Conservation (phyloP, 2,113 vertebrate species). For the Sander lucioperca region DNA sequence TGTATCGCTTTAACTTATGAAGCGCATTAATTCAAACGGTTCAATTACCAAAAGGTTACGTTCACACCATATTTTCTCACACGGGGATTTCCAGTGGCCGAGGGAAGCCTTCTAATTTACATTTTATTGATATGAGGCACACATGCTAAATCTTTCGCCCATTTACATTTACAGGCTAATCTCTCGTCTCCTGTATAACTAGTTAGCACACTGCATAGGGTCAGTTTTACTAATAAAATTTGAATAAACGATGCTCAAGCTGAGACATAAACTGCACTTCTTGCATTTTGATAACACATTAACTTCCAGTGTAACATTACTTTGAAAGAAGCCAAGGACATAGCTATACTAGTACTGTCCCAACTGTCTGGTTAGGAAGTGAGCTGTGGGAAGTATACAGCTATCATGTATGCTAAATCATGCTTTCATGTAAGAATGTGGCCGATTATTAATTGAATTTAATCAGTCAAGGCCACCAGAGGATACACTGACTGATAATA, state of each 20-base stretch:
- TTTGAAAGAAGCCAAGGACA: conserved; percentile 27
- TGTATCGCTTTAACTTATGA: conserved; percentile 22
- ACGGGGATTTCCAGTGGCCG: not conserved
- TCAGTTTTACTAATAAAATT: conserved; percentile 13
- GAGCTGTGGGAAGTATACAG: not conserved
- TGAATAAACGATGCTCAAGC: not conserved
- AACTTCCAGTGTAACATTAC: not conserved
- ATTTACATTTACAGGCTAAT: conserved; percentile 21
- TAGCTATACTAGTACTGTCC: not conserved
- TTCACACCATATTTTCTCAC: conserved; percentile 8
- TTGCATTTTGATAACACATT: conserved; percentile 26
- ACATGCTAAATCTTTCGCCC: not conserved
- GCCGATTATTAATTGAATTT: not conserved
- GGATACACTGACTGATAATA: not conserved
- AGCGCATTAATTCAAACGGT: conserved; percentile 5
- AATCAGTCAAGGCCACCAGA: conserved; percentile 22
- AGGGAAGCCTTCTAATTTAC: conserved; percentile 11
- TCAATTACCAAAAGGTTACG: conserved; percentile 16
- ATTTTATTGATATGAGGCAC: not conserved
- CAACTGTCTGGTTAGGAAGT: not conserved
- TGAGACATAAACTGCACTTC: not conserved
- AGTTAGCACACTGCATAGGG: not conserved
- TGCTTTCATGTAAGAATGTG: not conserved
- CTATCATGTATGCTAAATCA: too few species aligned
- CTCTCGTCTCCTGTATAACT: not conserved